A percentile compares a stretch with the other conserved stretches of the same genome.
Evolutionary conservation across 2,113 vertebrate genomes (phyloP).

Genomic region (Mellivora capensis): DNA sequence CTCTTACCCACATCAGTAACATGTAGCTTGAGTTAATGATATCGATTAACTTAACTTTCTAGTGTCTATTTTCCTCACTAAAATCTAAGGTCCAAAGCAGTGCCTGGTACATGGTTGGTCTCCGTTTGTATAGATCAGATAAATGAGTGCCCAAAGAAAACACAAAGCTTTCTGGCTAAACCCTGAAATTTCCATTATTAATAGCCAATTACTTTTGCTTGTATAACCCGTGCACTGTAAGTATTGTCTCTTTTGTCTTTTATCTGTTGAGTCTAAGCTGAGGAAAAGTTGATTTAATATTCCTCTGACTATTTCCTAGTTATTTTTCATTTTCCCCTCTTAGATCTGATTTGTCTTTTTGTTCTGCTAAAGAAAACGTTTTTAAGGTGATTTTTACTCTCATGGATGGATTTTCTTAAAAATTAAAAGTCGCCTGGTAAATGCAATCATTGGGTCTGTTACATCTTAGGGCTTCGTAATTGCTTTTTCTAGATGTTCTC

Average conservation of each 20-base stretch:
- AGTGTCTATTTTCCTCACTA: neutral
- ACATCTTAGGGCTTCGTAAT: neutral
- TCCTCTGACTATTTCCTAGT: neutral
- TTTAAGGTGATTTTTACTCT: neutral
- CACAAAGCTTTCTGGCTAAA: neutral
- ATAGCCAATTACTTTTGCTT: neutral
- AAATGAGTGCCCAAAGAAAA: neutral
- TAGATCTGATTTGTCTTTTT: neutral
- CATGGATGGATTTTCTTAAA: constrained; percentile 14
- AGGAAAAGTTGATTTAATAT: neutral
- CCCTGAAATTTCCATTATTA: neutral
- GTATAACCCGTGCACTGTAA: neutral
- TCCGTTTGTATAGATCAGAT: neutral
- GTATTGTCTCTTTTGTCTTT: neutral
- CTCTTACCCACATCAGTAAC: neutral
- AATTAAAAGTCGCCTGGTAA: neutral
- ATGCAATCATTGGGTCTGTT: neutral
- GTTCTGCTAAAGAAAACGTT: neutral
- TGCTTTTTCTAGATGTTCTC: neutral
- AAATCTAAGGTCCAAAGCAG: neutral
- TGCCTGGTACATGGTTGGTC: neutral
- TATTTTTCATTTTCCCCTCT: constrained; percentile 6
- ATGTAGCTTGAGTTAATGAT: neutral
- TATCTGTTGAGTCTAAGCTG: neutral
- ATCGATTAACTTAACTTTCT: neutral